A percentile compares a stretch with the other conserved stretches of the same genome.
Evolutionary conservation across 2,113 vertebrate genomes (phyloP).

Genomic region (Benthochromis sp.): DNA sequence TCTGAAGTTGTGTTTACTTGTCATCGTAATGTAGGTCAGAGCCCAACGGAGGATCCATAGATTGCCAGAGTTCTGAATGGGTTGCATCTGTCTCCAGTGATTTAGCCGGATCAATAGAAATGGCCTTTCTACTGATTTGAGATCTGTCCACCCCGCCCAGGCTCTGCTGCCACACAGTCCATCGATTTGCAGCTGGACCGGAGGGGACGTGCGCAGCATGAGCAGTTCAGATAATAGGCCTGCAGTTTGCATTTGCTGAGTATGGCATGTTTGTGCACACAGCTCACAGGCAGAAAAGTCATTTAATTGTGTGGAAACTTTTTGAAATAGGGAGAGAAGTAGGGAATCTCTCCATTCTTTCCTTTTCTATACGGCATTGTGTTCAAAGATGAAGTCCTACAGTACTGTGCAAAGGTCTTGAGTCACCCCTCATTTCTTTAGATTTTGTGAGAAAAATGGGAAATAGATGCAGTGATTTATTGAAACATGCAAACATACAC

Average conservation of each 20-base stretch:
- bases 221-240: constrained; percentile 7
- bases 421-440: neutral
- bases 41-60: constrained; percentile 44
- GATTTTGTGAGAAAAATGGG: neutral
- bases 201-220: constrained; percentile 24
- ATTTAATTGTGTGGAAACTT: neutral
- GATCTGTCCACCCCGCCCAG: neutral
- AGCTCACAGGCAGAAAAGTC: neutral
- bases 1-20: constrained; percentile 69
- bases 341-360: neutral
- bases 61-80: constrained; percentile 30
- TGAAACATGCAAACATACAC: neutral
- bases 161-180: neutral
- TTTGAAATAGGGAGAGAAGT: neutral
- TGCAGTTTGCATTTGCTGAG: constrained; percentile 34
- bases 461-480: neutral
- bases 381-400: neutral
- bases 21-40: constrained; percentile 69
- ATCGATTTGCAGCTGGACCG: constrained; percentile 39
- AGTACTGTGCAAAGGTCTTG: neutral
- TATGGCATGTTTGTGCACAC: constrained; percentile 16
- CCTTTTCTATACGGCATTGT: neutral
- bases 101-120: constrained; percentile 53
- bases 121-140: constrained; percentile 39
- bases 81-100: constrained; percentile 31